A percentile compares a stretch with the other conserved stretches of the same genome.
Conservation (phyloP, 2,888 invertebrate species). For the Rhagonycha lutea region DNA sequence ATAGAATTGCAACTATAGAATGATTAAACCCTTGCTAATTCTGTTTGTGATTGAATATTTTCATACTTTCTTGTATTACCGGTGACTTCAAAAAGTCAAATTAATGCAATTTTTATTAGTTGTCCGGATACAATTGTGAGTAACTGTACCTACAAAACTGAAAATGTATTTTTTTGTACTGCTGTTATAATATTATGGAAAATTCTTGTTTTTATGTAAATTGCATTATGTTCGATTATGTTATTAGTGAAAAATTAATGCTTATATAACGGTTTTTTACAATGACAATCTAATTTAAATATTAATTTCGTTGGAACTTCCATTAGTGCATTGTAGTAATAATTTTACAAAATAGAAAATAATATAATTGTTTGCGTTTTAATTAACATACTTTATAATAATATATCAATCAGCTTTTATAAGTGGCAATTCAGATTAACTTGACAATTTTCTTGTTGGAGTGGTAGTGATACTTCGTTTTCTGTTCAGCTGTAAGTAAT, state of each 20-base stretch:
- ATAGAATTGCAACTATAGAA: no score
- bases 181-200: no score
- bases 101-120: no score
- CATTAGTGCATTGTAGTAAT: neutral
- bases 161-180: no score
- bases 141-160: no score
- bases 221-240: no score
- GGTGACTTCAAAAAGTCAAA: no score
- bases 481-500: neutral
- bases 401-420: neutral
- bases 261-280: neutral
- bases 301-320: neutral
- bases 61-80: no score
- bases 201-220: no score
- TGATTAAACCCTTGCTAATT: no score
- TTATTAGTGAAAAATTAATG: neutral
- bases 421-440: neutral
- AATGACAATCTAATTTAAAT: neutral
- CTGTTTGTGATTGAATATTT: no score
- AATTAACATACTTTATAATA: neutral
- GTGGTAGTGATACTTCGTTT: neutral
- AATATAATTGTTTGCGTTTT: neutral
- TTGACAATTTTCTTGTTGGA: neutral
- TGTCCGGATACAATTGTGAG: no score
- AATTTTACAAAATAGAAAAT: neutral